Evolutionary conservation across 1,140 invertebrate species (phyloP), one percentile per base, ranked within the genome.

Genomic region (Monochamus saltuarius): DNA sequence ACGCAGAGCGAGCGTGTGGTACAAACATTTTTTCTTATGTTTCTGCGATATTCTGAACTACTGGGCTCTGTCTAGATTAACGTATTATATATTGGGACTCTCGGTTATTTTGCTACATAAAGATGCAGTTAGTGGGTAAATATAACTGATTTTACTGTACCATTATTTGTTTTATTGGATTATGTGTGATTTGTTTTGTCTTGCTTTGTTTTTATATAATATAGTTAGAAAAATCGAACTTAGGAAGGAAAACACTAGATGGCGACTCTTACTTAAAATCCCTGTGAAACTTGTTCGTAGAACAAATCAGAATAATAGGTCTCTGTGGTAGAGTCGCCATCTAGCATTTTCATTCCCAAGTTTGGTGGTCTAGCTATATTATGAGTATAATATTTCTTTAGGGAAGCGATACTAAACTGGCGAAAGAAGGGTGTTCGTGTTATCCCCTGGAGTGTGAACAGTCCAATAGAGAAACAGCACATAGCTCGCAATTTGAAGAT

Each of bases 71-170:
- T 59, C 75, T 46, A 79, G 68, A 69, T 74, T 83, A 39, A 74
- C 77, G 6, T 85, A 82, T 70, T 81, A 79, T 74, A 67, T 81
- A 55, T 69, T 80, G 73, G 87, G 84, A 38, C 75, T 85, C 38
- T 87, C 87, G 37, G 82, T 83, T 11, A 80, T 89, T 11, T 70
- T 89, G 4, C 67, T 89, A 22, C 85, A 89, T 71, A 89, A 89
- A 75, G 87, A 89, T 67, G 78, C 79, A 9, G 74, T 88, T 17
- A 85, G 81, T 72, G 78, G 76, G 87, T 89, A 76, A 81, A 84
- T 73, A 43, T 54, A n/a, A 10, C 14, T 19, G 14, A 38, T 29
- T 42, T 42, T 4, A 0, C 6, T 42, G 6, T 42, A 42, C 0
- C 39, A 42, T 10, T 42, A 11, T 42, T 13, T 13, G 39, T 42